Conservation (phyloP, 2,113 vertebrate species). For the Cettia cetti region DNA sequence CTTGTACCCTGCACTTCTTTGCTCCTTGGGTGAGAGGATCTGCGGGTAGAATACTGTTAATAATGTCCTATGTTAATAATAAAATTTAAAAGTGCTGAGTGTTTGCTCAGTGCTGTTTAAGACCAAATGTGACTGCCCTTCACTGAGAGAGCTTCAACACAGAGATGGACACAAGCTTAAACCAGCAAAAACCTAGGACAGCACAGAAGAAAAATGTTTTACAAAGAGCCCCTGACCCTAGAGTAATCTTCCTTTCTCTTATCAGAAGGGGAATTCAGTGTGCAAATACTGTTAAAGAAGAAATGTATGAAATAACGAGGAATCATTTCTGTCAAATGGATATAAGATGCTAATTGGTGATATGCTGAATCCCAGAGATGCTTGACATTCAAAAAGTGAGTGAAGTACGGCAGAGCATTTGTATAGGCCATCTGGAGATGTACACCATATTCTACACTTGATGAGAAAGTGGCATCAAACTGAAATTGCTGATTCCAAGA, state of each 20-base stretch:
- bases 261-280: conserved; percentile 23
- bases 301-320: conserved; percentile 63
- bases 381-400: conserved; percentile 80
- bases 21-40: neutral
- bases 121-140: neutral
- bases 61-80: neutral
- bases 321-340: conserved; percentile 72
- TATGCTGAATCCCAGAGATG: conserved; percentile 80
- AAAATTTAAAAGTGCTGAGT: neutral
- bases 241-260: neutral
- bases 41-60: neutral
- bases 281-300: conserved; percentile 65
- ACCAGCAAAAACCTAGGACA: neutral
- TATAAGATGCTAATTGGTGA: conserved; percentile 79
- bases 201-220: neutral
- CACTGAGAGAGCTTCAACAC: neutral
- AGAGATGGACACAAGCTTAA: neutral
- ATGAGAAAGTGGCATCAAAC: conserved; percentile 74
- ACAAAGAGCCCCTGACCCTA: neutral
- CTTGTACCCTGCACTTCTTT: neutral
- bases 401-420: conserved; percentile 77
- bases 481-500: conserved; percentile 68
- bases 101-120: neutral
- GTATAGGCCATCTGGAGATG: conserved; percentile 80
- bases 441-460: conserved; percentile 63